Percentiles rank a stretch among this genome's conserved stretches.
phyloP scores from a whole-genome alignment of 2,888 invertebrate species.

The Limenitis camilla region DNA sequence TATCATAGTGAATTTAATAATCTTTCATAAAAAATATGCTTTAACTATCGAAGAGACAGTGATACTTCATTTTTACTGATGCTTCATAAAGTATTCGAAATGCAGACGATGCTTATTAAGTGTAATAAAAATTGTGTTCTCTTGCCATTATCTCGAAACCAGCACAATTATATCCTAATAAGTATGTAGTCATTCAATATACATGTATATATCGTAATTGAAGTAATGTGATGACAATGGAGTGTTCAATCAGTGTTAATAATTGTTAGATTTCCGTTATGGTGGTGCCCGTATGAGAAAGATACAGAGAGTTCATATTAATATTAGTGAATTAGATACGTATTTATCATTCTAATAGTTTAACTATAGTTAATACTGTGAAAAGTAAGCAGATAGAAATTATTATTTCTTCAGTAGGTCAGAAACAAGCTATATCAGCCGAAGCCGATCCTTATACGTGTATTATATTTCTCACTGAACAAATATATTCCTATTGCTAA shows the following conservation, averaged over 20 bases:
- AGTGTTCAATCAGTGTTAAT: conserved; percentile 55
- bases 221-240: conserved; percentile 39
- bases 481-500: too few relatives aligned
- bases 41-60: too few relatives aligned
- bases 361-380: too few relatives aligned
- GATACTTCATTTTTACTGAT: background rate
- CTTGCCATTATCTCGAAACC: background rate
- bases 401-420: too few relatives aligned
- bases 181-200: conserved; percentile 7
- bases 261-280: conserved; percentile 49
- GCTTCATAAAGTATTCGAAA: background rate
- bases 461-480: too few relatives aligned
- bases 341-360: too few relatives aligned
- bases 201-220: conserved; percentile 18
- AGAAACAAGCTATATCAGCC: too few relatives aligned
- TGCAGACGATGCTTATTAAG: background rate
- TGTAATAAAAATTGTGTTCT: background rate
- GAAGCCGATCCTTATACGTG: too few relatives aligned
- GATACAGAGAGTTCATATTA: conserved; percentile 23
- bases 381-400: too few relatives aligned
- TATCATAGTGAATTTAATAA: too few relatives aligned
- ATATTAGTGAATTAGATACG: too few relatives aligned
- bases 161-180: conserved; percentile 2
- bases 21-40: too few relatives aligned
- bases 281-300: conserved; percentile 45